phyloP scores from a whole-genome alignment of 1,140 invertebrate genomes.

The Zaprionus vittiger region DNA sequence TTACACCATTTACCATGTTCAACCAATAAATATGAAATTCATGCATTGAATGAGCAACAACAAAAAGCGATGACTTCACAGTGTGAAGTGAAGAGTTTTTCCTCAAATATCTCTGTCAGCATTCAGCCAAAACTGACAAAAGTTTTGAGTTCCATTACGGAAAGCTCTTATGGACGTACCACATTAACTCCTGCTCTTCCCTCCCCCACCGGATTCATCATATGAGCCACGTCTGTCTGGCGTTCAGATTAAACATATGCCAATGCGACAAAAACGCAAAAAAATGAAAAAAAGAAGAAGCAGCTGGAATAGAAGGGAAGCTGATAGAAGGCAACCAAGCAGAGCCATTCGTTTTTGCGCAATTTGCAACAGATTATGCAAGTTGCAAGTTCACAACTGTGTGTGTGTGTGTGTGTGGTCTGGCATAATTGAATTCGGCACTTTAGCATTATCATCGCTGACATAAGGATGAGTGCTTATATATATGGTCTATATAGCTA shows the following conservation, averaged over 20 bases:
- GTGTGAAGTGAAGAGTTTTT: background rate
- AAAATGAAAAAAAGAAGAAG: background rate
- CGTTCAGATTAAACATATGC: constrained; percentile 3
- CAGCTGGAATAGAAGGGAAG: background rate
- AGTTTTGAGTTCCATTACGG: constrained; percentile 1
- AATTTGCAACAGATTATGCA: constrained; percentile 23
- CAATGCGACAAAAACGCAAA: background rate
- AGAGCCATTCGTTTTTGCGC: constrained; percentile 5
- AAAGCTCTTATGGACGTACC: background rate
- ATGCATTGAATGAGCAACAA: background rate
- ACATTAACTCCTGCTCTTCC: background rate
- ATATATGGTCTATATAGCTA: constrained; percentile 14
- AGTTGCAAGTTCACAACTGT: constrained; percentile 10
- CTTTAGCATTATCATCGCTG: constrained; percentile 21
- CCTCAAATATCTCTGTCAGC: background rate
- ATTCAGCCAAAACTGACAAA: background rate
- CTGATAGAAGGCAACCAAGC: background rate
- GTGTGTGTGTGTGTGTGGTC: constrained; percentile 2
- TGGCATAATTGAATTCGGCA: constrained; percentile 19
- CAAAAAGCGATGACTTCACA: too few relatives aligned
- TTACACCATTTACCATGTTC: background rate
- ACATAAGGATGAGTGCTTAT: background rate
- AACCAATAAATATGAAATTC: background rate
- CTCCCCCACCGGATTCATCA: background rate
- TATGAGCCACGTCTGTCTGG: background rate